phyloP scores from a whole-genome alignment of 2,113 vertebrate species.

The Engraulis encrasicolus region DNA sequence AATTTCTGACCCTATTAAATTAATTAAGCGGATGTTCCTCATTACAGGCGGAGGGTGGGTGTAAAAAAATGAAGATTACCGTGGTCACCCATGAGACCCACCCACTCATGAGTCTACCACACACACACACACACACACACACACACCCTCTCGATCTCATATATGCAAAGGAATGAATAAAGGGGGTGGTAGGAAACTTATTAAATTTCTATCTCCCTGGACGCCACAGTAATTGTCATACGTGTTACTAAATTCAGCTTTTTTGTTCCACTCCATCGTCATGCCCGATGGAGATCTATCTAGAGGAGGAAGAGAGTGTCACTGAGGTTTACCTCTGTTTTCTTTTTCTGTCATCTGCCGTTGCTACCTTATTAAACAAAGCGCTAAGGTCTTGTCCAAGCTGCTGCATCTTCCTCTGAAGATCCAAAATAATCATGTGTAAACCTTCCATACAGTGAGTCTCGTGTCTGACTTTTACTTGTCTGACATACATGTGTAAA shows the following conservation, averaged over 20 bases:
- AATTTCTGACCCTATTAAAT: constrained; percentile 78
- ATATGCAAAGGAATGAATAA: constrained; percentile 31
- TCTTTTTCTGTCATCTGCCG: not conserved
- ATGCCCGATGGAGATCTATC: not conserved
- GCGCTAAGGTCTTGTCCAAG: not conserved
- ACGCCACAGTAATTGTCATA: constrained; percentile 70
- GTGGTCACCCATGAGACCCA: constrained; percentile 59
- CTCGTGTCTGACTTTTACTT: not conserved
- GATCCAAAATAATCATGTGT: not conserved
- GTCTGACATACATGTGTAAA: too few species aligned
- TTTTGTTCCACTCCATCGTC: constrained; percentile 56
- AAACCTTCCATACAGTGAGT: too few species aligned
- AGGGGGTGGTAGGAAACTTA: constrained; percentile 58
- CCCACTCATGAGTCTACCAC: constrained; percentile 59
- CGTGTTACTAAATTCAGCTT: constrained; percentile 70
- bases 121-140: constrained; percentile 57
- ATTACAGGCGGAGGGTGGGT: constrained; percentile 57
- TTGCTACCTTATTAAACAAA: not conserved
- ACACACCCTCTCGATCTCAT: constrained; percentile 38
- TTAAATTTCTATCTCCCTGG: constrained; percentile 73
- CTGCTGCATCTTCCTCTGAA: not conserved
- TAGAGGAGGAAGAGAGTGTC: not conserved
- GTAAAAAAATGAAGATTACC: constrained; percentile 50
- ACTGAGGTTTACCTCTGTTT: not conserved
- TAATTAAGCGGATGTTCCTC: constrained; percentile 75